Evolutionary conservation across 2,888 invertebrate genomes (phyloP).

Genomic region (Phyllotreta striolata): DNA sequence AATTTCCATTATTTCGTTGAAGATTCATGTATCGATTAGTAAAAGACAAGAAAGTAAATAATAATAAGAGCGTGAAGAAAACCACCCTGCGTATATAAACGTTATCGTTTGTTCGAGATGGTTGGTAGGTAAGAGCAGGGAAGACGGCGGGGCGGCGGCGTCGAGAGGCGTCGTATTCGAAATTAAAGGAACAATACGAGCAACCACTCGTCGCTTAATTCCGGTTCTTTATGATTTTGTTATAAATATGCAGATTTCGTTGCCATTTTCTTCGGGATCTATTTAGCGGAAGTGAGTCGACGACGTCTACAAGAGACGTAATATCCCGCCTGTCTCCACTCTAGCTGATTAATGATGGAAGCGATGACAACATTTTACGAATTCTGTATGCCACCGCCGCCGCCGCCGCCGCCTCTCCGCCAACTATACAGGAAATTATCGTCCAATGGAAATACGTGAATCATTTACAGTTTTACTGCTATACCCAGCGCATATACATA

Average conservation of each 20-base stretch:
- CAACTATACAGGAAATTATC: constrained; percentile 53
- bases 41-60: too few relatives aligned
- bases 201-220: constrained; percentile 26
- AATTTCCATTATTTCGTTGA: too few relatives aligned
- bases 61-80: too few relatives aligned
- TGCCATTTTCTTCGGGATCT: constrained; percentile 58
- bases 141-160: too few relatives aligned
- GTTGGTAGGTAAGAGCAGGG: too few relatives aligned
- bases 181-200: constrained; percentile 30
- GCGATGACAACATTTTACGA: constrained; percentile 53
- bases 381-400: constrained; percentile 48
- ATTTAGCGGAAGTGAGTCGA: constrained; percentile 54
- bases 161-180: constrained; percentile 8
- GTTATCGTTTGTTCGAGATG: too few relatives aligned
- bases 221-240: constrained; percentile 40
- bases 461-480: constrained; percentile 49
- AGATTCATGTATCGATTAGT: too few relatives aligned
- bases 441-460: constrained; percentile 51
- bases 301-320: constrained; percentile 59
- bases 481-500: constrained; percentile 34
- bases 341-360: constrained; percentile 59
- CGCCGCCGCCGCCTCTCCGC: constrained; percentile 37
- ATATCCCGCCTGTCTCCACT: constrained; percentile 60
- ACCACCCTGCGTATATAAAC: too few relatives aligned
- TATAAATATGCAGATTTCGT: constrained; percentile 60